phyloP scores from a whole-genome alignment of 2,113 vertebrate species.

The Ammodramus savannarum region DNA sequence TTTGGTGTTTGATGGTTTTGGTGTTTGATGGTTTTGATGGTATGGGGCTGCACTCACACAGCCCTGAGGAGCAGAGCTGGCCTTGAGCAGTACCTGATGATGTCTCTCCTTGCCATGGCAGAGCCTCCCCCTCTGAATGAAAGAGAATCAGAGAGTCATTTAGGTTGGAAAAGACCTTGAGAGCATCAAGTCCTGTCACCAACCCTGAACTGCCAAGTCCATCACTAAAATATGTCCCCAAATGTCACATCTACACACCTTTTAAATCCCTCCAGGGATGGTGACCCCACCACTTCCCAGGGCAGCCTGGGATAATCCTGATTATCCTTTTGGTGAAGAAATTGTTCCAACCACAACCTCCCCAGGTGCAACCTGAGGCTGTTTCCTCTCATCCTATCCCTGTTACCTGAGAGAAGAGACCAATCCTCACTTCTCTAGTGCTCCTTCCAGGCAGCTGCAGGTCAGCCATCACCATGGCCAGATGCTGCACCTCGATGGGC shows the following conservation, averaged over 20 bases:
- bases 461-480: background rate
- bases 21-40: background rate
- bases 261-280: background rate
- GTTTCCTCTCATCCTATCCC: background rate
- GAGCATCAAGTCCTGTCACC: background rate
- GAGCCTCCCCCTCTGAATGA: background rate
- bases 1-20: too few species aligned
- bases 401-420: background rate
- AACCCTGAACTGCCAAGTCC: background rate
- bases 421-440: background rate
- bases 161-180: background rate
- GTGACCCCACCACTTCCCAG: background rate
- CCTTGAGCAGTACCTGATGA: fast-evolving
- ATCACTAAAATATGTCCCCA: background rate
- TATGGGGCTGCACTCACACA: background rate
- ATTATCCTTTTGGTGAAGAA: background rate
- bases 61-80: background rate
- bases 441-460: background rate
- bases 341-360: background rate
- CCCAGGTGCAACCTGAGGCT: background rate
- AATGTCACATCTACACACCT: fast-evolving
- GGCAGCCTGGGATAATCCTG: background rate
- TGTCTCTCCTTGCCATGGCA: background rate
- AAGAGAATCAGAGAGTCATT: background rate
- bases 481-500: background rate